Base-by-base conservation (phyloP, 2,888 invertebrate genomes). In the Himalopsyche kuldschensis region DNA sequence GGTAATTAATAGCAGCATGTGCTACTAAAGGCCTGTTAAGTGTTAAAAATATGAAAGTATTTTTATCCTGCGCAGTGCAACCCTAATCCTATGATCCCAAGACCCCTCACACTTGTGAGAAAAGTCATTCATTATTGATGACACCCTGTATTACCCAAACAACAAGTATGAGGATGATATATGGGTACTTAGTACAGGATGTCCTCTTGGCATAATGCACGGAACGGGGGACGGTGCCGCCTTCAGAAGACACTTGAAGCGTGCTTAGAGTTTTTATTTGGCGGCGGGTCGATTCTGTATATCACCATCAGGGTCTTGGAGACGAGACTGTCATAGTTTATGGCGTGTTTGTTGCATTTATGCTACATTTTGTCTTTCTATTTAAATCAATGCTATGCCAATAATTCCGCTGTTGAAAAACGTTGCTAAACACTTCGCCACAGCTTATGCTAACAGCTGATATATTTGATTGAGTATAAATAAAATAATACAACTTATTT, bases 71-170 rank as follows among this genome's bases (percentile, higher is more conserved):
- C 47, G 8, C 24, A 46, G 41, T 69, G 69, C 69, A 20, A 30
- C 79, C 79, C 79, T 78, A 78, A 83, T 77, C 80, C 83, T 32
- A 5, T 31, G 78, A 79, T 32, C 78, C 63, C 20, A 24, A 30
- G 30, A n/a, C 30, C 80, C 83, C 78, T 80, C 32, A 32, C 35
- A 47, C 75, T 75, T 79, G 75, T 69, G 48, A 80, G 80, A 78
- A 78, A 78, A 83, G 78, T 81, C 81, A 55, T 83, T 81, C 78
- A 83, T 83, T 81, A 83, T 83, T 83, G 83, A 83, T 83, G 83
- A 83, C 83, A 83, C 83, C 83, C 55, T 46, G 81, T 75, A 76
- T 76, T 41, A 78, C 78, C 78, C 55, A 77, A 83, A 83, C 79
- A 83, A 80, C 69, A 83, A 80, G 77, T 63, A 63, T 47, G 79